Percentiles rank a stretch among this genome's conserved stretches.
Conservation (phyloP, 2,797 vertebrate genomes). For the Pteropus rufus region DNA sequence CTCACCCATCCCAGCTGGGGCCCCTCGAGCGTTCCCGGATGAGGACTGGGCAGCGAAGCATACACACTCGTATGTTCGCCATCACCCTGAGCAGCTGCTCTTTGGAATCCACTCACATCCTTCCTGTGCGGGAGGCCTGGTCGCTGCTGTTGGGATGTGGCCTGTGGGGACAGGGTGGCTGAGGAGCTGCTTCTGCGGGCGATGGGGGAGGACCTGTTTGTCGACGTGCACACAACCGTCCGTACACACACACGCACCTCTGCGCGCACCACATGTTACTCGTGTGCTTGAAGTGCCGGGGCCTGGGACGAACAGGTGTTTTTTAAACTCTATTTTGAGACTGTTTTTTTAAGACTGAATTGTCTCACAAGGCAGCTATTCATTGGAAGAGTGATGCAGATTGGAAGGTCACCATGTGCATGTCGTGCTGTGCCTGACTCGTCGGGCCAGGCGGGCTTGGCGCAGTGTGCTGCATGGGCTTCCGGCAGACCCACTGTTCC, state of each 20-base stretch:
- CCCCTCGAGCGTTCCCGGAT: not conserved
- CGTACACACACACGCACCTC: not conserved
- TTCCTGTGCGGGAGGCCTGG: not conserved
- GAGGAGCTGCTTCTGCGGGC: not conserved
- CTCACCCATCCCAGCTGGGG: not conserved
- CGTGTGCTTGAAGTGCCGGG: not conserved
- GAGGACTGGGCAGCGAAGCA: not conserved
- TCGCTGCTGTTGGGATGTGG: not conserved
- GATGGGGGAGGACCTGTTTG: not conserved
- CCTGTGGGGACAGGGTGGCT: not conserved
- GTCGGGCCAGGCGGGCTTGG: conserved; percentile 30
- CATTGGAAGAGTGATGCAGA: conserved; percentile 81
- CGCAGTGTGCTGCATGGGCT: conserved; percentile 79
- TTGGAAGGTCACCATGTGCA: conserved; percentile 73
- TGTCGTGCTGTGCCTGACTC: conserved; percentile 41
- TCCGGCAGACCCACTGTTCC: conserved; percentile 60
- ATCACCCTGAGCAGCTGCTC: not conserved
- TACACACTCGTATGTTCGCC: not conserved
- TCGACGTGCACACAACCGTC: not conserved
- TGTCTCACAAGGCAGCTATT: conserved; percentile 77
- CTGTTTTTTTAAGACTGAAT: not conserved
- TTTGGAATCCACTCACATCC: not conserved
- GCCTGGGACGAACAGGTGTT: not conserved
- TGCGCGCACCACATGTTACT: not conserved
- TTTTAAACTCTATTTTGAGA: not conserved